Conservation (phyloP, 2,888 invertebrate genomes). For the Rhodophaea formosa region DNA sequence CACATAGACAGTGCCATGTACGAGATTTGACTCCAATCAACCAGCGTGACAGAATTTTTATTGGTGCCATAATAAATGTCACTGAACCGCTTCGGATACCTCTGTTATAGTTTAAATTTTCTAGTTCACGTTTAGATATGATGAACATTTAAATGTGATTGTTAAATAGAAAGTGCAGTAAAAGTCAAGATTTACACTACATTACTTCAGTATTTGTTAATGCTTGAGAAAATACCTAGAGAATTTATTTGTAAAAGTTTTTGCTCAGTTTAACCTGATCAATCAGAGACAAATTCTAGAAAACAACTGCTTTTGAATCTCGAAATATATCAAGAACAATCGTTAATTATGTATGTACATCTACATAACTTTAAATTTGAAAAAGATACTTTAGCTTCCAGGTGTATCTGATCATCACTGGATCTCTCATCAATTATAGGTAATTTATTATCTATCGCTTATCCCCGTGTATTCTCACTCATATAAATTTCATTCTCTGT, state of each 20-base stretch:
- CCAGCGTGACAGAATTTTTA: conserved; percentile 52
- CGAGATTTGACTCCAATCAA: conserved; percentile 45
- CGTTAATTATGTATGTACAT: not conserved
- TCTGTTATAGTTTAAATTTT: conserved; percentile 23
- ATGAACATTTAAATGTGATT: not conserved
- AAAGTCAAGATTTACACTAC: not conserved
- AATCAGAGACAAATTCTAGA: too few relatives aligned
- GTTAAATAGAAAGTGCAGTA: not conserved
- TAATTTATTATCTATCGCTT: too few relatives aligned
- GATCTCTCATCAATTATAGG: too few relatives aligned
- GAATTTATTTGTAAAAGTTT: too few relatives aligned
- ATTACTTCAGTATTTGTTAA: not conserved
- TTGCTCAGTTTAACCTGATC: too few relatives aligned
- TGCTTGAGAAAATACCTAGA: too few relatives aligned
- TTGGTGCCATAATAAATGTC: conserved; percentile 39
- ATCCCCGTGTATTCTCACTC: too few relatives aligned
- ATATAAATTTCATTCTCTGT: too few relatives aligned
- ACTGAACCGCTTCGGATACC: conserved; percentile 24
- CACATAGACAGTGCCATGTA: conserved; percentile 40
- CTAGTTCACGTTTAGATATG: conserved; percentile 6
- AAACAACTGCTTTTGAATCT: too few relatives aligned
- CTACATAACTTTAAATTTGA: too few relatives aligned
- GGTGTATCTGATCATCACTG: too few relatives aligned
- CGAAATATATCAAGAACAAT: not conserved
- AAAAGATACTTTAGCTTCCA: too few relatives aligned